These are phyloP conservation scores for Scrobipalpa costella DNA, from an alignment of 2,888 invertebrate genomes.

Conservation along the genomic window DNA sequence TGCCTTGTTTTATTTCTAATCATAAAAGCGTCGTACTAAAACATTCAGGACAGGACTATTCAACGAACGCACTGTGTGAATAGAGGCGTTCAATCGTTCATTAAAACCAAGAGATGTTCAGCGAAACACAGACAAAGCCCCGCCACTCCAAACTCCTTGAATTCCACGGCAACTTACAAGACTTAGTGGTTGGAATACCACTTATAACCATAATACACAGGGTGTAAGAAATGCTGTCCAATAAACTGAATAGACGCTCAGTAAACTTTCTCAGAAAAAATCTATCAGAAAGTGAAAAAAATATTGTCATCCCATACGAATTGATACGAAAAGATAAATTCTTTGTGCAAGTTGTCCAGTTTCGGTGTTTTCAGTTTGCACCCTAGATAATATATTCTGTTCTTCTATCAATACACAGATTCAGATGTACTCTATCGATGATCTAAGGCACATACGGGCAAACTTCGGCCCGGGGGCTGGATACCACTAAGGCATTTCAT, in stretches of 20 bases:
- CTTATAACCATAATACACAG: slow-evolving; percentile 18
- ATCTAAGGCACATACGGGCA: slow-evolving; percentile 38
- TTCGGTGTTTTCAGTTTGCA: too few relatives aligned
- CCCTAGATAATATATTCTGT: too few relatives aligned
- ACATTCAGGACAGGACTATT: background rate
- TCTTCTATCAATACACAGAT: slow-evolving; percentile 25
- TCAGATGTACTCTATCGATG: slow-evolving; percentile 32
- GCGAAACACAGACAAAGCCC: background rate
- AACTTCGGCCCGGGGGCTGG: too few relatives aligned
- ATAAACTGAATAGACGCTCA: too few relatives aligned
- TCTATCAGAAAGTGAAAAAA: too few relatives aligned
- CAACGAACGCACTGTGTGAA: background rate
- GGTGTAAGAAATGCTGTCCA: too few relatives aligned
- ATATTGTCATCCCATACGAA: too few relatives aligned
- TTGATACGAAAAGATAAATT: too few relatives aligned
- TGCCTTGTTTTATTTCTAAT: too few relatives aligned
- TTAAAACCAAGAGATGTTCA: background rate
- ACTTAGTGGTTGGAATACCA: background rate
- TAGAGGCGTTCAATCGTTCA: background rate
- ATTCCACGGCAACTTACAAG: background rate
- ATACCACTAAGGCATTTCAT: too few relatives aligned
- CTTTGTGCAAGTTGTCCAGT: too few relatives aligned
- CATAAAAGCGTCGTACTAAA: background rate
- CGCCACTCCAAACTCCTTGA: background rate
- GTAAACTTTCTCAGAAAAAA: too few relatives aligned